A percentile compares a stretch with the other conserved stretches of the same genome.
These are phyloP conservation scores for Drosophila equinoxialis DNA, from an alignment of 1,140 invertebrate species.

Conservation along the genomic window DNA sequence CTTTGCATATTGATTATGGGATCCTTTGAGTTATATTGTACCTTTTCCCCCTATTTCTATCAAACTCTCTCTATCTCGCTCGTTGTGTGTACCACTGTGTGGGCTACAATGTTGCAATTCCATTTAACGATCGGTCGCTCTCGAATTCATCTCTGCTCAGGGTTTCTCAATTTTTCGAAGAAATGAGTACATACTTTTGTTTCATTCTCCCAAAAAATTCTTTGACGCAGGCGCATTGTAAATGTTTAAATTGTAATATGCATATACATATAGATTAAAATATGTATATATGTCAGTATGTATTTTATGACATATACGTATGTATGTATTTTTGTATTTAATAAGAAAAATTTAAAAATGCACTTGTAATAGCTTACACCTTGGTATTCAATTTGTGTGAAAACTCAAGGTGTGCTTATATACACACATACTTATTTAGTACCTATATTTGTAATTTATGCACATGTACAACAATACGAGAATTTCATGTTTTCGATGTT, in stretches of 20 bases:
- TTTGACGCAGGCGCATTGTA: constrained; percentile 4
- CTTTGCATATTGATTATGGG: constrained; percentile 12
- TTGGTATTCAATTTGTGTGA: constrained; percentile 29
- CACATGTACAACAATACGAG: background rate
- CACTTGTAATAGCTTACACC: constrained; percentile 59
- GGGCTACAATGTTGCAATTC: constrained; percentile 57
- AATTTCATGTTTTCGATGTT: background rate
- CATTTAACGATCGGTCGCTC: constrained; percentile 36
- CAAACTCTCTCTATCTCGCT: constrained; percentile 13
- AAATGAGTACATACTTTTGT: constrained; percentile 26
- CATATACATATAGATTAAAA: background rate
- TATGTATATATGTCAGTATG: background rate
- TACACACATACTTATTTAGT: constrained; percentile 2
- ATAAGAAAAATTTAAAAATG: constrained; percentile 52
- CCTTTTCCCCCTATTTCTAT: constrained; percentile 1
- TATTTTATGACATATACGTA: background rate
- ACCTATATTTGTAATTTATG: background rate
- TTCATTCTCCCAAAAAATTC: constrained; percentile 34
- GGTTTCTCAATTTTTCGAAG: background rate
- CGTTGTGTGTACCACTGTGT: background rate
- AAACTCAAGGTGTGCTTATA: constrained; percentile 50
- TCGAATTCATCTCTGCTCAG: constrained; percentile 47
- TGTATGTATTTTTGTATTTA: constrained; percentile 55
- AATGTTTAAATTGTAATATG: background rate
- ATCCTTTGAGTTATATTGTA: constrained; percentile 50